Evolutionary conservation across 2,113 vertebrate species (phyloP), one percentile per base, ranked within the genome.

Genomic region (Tragelaphus buxtoni): DNA sequence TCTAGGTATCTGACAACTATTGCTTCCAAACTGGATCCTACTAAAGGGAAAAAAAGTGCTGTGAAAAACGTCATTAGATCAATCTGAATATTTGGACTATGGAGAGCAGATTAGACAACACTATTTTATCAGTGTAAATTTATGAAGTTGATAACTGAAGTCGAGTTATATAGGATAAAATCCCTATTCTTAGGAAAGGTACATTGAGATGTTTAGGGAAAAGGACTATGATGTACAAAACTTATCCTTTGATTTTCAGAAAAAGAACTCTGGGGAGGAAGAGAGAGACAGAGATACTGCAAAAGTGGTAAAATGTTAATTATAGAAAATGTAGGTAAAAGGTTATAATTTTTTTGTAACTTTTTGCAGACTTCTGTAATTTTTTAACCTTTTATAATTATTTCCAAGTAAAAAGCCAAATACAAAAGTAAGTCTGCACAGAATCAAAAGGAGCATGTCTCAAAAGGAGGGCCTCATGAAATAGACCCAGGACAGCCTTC

Each of bases 321-420:
- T 60, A 42, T 1, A 61, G 45, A 53, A 91, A 92, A 90, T 80
- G 18, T 65, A 12, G 42, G 11, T 63, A 9, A 5, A 45, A 91
- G 24, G 32, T 10, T 45, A 2, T 35, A 74, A 87, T 60, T 83
- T 90, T 80, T 86, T 80, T 28, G 17, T 80, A 58, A 88, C 3
- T 32, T 88, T 88, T 69, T 53, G 10, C 28, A 95, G 53, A 91
- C 32, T 49, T 20, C 56, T 51, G 1, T 14, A 61, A 81, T 49
- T 85, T 90, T 58, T 72, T 13, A 10, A 26, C 77, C 42, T 87
- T 93, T 95, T 26, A 32, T 32, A 87, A 58, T 92, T 61, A 79
- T 65, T 96, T 95, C 7, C 30, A 94, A 90, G 76, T 60, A 81
- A 74, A 24, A 49, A 47, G 4, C 20, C 60, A 12, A 0, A 65